These are phyloP conservation scores for Anastrepha obliqua DNA, from an alignment of 1,140 invertebrate species.

Conservation along the genomic window DNA sequence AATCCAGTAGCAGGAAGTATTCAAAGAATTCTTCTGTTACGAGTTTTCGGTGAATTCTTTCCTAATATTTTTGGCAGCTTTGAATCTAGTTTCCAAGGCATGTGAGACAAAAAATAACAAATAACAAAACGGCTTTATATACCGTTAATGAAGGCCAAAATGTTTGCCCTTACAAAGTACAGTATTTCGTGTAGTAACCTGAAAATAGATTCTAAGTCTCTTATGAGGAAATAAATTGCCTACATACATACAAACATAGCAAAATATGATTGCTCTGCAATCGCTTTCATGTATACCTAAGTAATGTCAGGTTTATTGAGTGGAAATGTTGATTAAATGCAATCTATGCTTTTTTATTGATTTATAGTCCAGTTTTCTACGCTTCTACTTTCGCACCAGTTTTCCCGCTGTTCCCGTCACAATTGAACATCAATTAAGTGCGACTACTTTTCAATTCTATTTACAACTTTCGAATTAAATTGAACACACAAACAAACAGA, in stretches of 20 bases:
- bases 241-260: not conserved
- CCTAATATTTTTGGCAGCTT: too few species aligned
- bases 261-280: not conserved
- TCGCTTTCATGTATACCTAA: not conserved
- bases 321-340: not conserved
- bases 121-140: too few species aligned
- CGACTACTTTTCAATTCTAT: constrained; percentile 50
- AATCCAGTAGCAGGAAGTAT: too few species aligned
- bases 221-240: too few species aligned
- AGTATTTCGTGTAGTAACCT: too few species aligned
- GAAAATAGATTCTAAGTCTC: too few species aligned
- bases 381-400: not conserved
- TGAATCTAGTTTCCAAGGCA: too few species aligned
- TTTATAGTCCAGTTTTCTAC: constrained; percentile 38
- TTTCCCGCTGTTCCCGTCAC: not conserved
- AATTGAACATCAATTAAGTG: constrained; percentile 45
- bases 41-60: too few species aligned
- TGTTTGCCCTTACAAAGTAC: too few species aligned
- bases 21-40: too few species aligned
- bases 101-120: too few species aligned
- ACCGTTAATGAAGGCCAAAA: too few species aligned
- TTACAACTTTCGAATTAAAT: constrained; percentile 32
- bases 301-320: not conserved
- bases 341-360: constrained; percentile 10
- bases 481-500: not conserved